Percentiles rank a stretch among this genome's conserved stretches.
Evolutionary conservation across 2,797 vertebrate genomes (phyloP).

Genomic region (Poeciliopsis gracilis): DNA sequence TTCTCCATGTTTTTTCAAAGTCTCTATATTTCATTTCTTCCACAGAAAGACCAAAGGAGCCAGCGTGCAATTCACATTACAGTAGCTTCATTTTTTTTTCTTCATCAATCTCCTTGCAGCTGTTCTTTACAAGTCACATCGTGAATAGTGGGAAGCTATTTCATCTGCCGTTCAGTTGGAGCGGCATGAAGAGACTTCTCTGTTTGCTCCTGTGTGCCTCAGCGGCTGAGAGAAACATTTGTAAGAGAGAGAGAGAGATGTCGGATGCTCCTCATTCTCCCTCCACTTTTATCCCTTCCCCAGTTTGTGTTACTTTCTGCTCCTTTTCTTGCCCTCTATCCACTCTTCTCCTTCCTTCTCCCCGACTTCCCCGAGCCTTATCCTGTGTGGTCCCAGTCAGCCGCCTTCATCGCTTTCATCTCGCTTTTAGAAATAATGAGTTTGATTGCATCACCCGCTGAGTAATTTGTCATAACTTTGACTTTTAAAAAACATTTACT

Average conservation of each 20-base stretch:
- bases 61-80: constrained; percentile 40
- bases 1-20: constrained; percentile 12
- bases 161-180: constrained; percentile 67
- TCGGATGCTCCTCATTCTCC: constrained; percentile 26
- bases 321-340: constrained; percentile 38
- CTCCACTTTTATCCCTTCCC: constrained; percentile 7
- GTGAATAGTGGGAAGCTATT: constrained; percentile 68
- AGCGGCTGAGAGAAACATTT: constrained; percentile 12
- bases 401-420: constrained; percentile 67
- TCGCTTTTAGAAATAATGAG: constrained; percentile 67
- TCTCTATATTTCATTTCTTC: constrained; percentile 11
- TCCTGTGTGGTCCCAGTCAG: constrained; percentile 65
- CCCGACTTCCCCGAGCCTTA: constrained; percentile 45
- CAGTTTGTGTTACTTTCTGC: constrained; percentile 6
- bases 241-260: constrained; percentile 32
- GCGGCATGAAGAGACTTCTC: constrained; percentile 63
- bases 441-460: constrained; percentile 67
- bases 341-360: constrained; percentile 49
- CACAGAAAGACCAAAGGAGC: constrained; percentile 19
- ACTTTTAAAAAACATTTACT: constrained; percentile 48
- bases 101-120: constrained; percentile 70
- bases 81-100: constrained; percentile 67
- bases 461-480: constrained; percentile 63
- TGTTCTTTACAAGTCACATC: constrained; percentile 77
- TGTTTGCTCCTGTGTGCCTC: constrained; percentile 29